Evolutionary conservation across 1,140 invertebrate genomes (phyloP).

Genomic region (Trichoplusia ni): DNA sequence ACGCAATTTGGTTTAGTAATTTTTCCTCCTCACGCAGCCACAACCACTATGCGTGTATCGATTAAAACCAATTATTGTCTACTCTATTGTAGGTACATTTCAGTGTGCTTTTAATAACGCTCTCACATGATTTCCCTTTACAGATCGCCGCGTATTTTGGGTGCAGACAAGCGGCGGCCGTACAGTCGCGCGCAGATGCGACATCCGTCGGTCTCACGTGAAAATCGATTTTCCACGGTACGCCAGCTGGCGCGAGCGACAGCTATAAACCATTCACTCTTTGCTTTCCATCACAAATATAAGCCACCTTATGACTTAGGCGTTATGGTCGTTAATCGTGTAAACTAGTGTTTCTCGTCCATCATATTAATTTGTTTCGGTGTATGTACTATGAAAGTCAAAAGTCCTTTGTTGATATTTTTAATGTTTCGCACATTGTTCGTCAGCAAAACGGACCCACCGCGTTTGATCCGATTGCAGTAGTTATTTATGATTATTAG

Average conservation of each 20-base stretch:
- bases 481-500: slow-evolving; percentile 79
- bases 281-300: slow-evolving; percentile 21
- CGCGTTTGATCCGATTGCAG: slow-evolving; percentile 77
- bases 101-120: slow-evolving; percentile 5
- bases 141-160: slow-evolving; percentile 60
- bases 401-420: slow-evolving; percentile 81
- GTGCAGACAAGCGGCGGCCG: slow-evolving; percentile 54
- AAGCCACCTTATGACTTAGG: slow-evolving; percentile 28
- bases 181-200: slow-evolving; percentile 74
- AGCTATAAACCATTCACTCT: slow-evolving; percentile 50
- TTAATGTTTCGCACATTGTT: slow-evolving; percentile 81
- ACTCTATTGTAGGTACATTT: slow-evolving; percentile 19
- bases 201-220: slow-evolving; percentile 77
- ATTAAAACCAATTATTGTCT: slow-evolving; percentile 7
- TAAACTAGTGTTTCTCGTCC: slow-evolving; percentile 3
- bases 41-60: slow-evolving; percentile 5
- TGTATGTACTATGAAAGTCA: slow-evolving; percentile 78
- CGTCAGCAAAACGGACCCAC: slow-evolving; percentile 59
- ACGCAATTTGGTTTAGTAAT: slow-evolving; percentile 9
- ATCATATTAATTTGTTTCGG: slow-evolving; percentile 43
- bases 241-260: slow-evolving; percentile 76
- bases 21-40: slow-evolving; percentile 1
- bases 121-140: slow-evolving; percentile 49
- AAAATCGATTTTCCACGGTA: slow-evolving; percentile 81
- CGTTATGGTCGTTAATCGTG: slow-evolving; percentile 41